Evolutionary conservation across 2,113 vertebrate species (phyloP), one percentile per base, ranked within the genome.

Genomic region (Otocyon megalotis): DNA sequence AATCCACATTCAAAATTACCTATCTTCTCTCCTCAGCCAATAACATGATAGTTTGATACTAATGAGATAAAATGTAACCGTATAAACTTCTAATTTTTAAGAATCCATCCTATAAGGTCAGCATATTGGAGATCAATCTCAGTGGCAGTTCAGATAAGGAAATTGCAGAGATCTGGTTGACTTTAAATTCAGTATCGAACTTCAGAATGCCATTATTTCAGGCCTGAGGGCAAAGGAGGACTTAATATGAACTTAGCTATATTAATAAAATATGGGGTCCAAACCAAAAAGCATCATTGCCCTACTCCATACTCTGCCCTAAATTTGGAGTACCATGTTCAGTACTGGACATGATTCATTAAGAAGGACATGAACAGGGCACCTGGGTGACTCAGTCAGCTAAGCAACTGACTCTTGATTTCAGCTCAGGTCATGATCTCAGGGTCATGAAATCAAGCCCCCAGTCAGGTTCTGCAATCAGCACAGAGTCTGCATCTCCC

Each of bases 61-160:
- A 94, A n/a, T 54, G 19, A 95, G 58, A 95, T 81, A 92, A 97
- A 81, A 81, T 76, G 15, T 56, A 93, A 84, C 53, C 35, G 0
- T n/a, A 26, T 53, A 80, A 62, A 53, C 13, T 90, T 90, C 37
- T 83, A 20, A 80, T 77, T 97, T 63, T 24, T 0, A 32, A 56
- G 90, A 80, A 79, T n/a, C 32, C 30, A 50, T 86, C 82, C 54
- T 72, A 17, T 62, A 83, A 88, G 71, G 28, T 92, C 56, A 88
- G 8, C 67, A 54, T 88, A 54, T 88, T 65, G 58, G 83, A 84
- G 32, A 67, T 62, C 37, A 67, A 30, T 37, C n/a, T 58, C 19
- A 24, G 50, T 50, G 26, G 56, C 56, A 67, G 24, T 7, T 58
- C 58, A 84, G 15, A 80, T 93, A 95, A 97, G n/a, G 65, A 94